These are phyloP conservation scores for Dipus sagitta DNA, from an alignment of 2,797 vertebrate genomes.

Conservation along the genomic window DNA sequence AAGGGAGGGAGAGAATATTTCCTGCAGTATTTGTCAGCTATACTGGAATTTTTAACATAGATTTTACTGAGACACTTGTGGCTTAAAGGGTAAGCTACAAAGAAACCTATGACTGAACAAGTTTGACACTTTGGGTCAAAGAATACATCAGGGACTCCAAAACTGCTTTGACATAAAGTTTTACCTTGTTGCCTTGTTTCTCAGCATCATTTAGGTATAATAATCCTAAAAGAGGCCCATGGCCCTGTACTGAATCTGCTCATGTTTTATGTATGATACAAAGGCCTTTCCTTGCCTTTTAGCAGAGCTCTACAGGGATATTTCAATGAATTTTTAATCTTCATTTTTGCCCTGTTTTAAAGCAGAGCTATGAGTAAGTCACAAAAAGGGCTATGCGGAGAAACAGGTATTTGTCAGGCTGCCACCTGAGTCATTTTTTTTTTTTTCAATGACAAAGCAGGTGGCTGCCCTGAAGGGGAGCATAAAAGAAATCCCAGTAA, in stretches of 20 bases:
- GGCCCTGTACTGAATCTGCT: constrained; percentile 25
- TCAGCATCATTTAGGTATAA: constrained; percentile 57
- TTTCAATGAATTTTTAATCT: constrained; percentile 80
- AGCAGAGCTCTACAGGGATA: constrained; percentile 62
- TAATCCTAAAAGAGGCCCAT: constrained; percentile 68
- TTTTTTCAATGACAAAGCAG: constrained; percentile 81
- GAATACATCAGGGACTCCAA: background rate
- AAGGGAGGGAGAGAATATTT: background rate
- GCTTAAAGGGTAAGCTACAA: constrained; percentile 58
- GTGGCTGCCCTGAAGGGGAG: constrained; percentile 76
- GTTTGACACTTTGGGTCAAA: constrained; percentile 57
- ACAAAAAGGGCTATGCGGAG: constrained; percentile 63
- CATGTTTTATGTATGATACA: constrained; percentile 76
- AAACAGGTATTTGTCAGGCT: constrained; percentile 70
- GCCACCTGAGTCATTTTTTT: constrained; percentile 70
- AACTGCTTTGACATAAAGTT: constrained; percentile 69
- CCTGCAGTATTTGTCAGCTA: background rate
- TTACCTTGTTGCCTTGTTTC: constrained; percentile 67
- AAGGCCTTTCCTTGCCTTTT: constrained; percentile 71
- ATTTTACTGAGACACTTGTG: constrained; percentile 37
- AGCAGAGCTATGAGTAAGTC: constrained; percentile 58
- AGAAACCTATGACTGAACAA: constrained; percentile 43
- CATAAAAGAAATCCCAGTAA: constrained; percentile 81
- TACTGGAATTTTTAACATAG: background rate
- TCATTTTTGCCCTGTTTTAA: constrained; percentile 64